Evolutionary conservation across 2,797 vertebrate genomes (phyloP).

Genomic region (Telmatherina bonti): DNA sequence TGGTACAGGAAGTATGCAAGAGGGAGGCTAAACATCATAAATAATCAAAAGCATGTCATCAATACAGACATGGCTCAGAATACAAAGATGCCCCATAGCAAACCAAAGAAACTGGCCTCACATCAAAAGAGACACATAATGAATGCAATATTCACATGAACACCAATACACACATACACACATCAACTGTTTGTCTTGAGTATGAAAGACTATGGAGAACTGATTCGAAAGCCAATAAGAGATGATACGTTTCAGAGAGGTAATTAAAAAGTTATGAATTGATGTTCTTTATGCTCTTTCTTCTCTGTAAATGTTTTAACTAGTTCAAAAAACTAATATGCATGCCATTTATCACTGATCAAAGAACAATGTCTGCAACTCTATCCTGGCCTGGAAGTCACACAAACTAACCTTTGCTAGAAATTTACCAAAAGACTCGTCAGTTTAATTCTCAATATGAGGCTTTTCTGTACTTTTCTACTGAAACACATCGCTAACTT

Average conservation of each 20-base stretch:
- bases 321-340: neutral
- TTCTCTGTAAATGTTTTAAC: constrained; percentile 4
- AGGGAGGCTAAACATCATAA: constrained; percentile 76
- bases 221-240: constrained; percentile 7
- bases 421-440: neutral
- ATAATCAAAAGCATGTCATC: constrained; percentile 74
- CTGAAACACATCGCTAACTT: constrained; percentile 16
- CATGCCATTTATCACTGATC: constrained; percentile 1
- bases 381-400: neutral
- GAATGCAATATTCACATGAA: constrained; percentile 8
- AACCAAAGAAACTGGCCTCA: constrained; percentile 26
- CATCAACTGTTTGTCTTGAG: neutral
- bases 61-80: constrained; percentile 47
- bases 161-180: constrained; percentile 2
- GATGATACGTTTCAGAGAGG: neutral
- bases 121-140: constrained; percentile 12
- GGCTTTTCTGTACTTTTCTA: constrained; percentile 1
- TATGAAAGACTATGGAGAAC: neutral
- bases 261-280: neutral
- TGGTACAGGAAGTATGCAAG: constrained; percentile 69
- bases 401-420: constrained; percentile 23
- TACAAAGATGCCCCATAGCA: constrained; percentile 40
- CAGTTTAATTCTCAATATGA: neutral
- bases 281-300: neutral
- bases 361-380: constrained; percentile 4